phyloP scores from a whole-genome alignment of 2,888 invertebrate genomes.

The Calliopum simillimum region DNA sequence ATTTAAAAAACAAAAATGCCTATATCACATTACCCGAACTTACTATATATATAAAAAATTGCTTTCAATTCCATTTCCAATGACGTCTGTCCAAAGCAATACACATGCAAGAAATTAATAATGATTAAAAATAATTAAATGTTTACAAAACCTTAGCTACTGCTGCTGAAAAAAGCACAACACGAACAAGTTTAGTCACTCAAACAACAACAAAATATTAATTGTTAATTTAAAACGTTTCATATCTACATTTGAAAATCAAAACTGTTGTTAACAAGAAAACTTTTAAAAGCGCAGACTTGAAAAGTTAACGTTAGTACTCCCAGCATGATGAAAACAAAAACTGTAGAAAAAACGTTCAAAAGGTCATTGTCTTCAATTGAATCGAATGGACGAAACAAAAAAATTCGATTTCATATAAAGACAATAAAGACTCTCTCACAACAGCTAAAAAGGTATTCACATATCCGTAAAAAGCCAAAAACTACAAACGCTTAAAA shows the following conservation, averaged over 20 bases:
- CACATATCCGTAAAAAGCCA: no score
- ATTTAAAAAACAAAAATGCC: no score
- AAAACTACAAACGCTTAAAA: no score
- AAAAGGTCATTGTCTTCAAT: slow-evolving; percentile 39
- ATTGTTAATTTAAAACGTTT: no score
- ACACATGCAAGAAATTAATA: neutral
- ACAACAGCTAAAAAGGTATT: no score
- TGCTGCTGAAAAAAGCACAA: slow-evolving; percentile 1
- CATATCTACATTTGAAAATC: no score
- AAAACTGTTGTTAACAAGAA: neutral
- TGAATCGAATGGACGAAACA: slow-evolving; percentile 15
- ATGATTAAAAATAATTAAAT: neutral
- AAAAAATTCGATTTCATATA: slow-evolving; percentile 29
- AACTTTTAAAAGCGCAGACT: neutral
- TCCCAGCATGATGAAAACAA: slow-evolving; percentile 1
- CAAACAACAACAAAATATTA: neutral
- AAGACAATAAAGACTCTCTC: slow-evolving; percentile 9
- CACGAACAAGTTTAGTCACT: slow-evolving; percentile 15
- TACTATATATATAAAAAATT: no score
- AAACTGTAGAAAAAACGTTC: slow-evolving; percentile 11
- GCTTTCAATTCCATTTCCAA: no score
- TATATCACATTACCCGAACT: no score
- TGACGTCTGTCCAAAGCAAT: no score
- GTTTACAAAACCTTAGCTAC: slow-evolving; percentile 13
- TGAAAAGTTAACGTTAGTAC: neutral